Evolutionary conservation across 1,140 invertebrate genomes (phyloP), one percentile per base, ranked within the genome.

Genomic region (Mactra quadrangularis): DNA sequence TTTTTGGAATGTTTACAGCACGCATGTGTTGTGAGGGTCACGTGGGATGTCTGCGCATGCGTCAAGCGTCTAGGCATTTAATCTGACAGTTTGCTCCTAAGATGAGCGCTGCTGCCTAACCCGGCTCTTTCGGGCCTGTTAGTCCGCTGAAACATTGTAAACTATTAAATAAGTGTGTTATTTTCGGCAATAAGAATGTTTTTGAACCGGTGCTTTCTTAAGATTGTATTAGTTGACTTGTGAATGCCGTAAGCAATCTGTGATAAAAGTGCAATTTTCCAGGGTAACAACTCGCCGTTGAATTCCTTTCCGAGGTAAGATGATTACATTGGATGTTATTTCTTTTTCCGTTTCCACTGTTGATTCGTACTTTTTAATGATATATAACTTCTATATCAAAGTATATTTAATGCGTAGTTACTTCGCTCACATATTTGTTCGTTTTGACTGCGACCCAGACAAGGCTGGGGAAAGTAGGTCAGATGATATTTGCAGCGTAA

Each of bases 241-340:
- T 59, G 64, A 70, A 55, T 68, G 52, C 41, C 38, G 62, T 70
- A 70, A 79, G 77, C 77, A 70, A 70, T 70, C 77, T 79, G 77
- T 79, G 77, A 79, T 79, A 78, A 53, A 76, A 59, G 77, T 70
- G 77, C 77, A 79, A 79, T 79, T 68, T 79, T 79, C 77, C 77
- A 79, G 77, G 77, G 77, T 79, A 79, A 64, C 52, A 70, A 79
- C 62, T 79, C 76, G 76, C 52, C 64, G 53, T 75, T 60, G 77
- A 79, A 79, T 79, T 79, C 77, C 77, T 68, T 70, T 59, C 64
- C 64, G 77, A 79, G 77, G 77, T 79, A 70, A 79, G 77, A 53
- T 35, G 27, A 13, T 31, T 19, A 6, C 6, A 22, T n/a, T 55
- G 4, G 53, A 6, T 55, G 27, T 9, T 55, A 7, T 55, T 55